Evolutionary conservation across 2,888 invertebrate species (phyloP).

Genomic region (Physocephala rufipes): DNA sequence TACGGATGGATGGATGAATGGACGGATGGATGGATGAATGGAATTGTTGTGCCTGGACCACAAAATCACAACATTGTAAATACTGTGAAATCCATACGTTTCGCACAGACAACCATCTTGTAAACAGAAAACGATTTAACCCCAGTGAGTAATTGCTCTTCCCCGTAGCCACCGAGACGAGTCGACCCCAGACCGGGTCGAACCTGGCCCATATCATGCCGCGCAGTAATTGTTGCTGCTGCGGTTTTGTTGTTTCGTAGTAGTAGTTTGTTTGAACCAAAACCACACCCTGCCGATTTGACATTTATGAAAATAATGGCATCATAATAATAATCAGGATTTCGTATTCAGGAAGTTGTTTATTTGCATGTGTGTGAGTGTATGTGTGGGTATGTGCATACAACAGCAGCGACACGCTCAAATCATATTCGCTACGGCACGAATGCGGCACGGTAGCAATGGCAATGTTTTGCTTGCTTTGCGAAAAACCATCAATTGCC

Average conservation of each 20-base stretch:
- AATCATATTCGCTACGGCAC: slow-evolving; percentile 52
- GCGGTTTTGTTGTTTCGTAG: slow-evolving; percentile 10
- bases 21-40: too few relatives aligned
- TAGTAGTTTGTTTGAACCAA: slow-evolving; percentile 26
- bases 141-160: slow-evolving; percentile 36
- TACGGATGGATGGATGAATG: too few relatives aligned
- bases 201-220: too few relatives aligned
- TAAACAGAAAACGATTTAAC: slow-evolving; percentile 39
- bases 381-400: neutral
- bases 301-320: slow-evolving; percentile 40
- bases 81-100: slow-evolving; percentile 33
- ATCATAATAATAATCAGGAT: slow-evolving; percentile 47
- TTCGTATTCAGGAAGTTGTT: slow-evolving; percentile 19
- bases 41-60: neutral
- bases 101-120: slow-evolving; percentile 30
- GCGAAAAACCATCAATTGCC: too few relatives aligned
- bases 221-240: neutral
- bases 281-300: slow-evolving; percentile 41
- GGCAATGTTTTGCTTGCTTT: too few relatives aligned
- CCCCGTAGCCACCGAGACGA: slow-evolving; percentile 2
- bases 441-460: neutral
- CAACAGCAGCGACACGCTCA: slow-evolving; percentile 50
- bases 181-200: too few relatives aligned
- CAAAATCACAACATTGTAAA: slow-evolving; percentile 30
- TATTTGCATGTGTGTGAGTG: too few relatives aligned